These are phyloP conservation scores for Villa cingulata DNA, from an alignment of 2,888 invertebrate genomes.

Conservation along the genomic window DNA sequence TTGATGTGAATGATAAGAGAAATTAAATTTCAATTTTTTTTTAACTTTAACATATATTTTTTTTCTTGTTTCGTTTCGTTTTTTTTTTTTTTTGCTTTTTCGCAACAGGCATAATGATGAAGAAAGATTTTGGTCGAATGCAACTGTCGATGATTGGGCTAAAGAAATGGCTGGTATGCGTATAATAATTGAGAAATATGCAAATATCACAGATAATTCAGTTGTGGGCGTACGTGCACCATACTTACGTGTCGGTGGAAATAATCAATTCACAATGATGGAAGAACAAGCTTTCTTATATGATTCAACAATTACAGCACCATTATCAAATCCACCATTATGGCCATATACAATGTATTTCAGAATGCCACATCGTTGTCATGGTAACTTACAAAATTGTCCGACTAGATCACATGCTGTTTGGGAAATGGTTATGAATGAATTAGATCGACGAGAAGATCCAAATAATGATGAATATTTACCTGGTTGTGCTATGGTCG, in stretches of 20 bases:
- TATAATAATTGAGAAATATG: constrained; percentile 77
- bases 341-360: constrained; percentile 99
- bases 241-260: constrained; percentile 81
- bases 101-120: constrained; percentile 77
- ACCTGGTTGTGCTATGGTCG: constrained; percentile 88
- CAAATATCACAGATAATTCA: constrained; percentile 80
- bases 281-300: constrained; percentile 89
- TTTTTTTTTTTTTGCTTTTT: not conserved
- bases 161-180: constrained; percentile 92
- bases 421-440: constrained; percentile 95
- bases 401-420: constrained; percentile 86
- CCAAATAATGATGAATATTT: constrained; percentile 78
- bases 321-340: constrained; percentile 77
- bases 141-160: constrained; percentile 83
- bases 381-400: constrained; percentile 82
- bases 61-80: not conserved
- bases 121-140: constrained; percentile 86
- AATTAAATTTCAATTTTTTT: no score
- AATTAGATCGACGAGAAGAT: constrained; percentile 81
- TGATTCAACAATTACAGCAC: constrained; percentile 89
- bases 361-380: constrained; percentile 88
- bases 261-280: constrained; percentile 97
- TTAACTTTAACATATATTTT: not conserved
- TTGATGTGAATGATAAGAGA: no score
- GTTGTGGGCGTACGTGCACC: constrained; percentile 85